Base-by-base conservation (phyloP, 2,113 vertebrate genomes). In the Sylvilagus bachmani region DNA sequence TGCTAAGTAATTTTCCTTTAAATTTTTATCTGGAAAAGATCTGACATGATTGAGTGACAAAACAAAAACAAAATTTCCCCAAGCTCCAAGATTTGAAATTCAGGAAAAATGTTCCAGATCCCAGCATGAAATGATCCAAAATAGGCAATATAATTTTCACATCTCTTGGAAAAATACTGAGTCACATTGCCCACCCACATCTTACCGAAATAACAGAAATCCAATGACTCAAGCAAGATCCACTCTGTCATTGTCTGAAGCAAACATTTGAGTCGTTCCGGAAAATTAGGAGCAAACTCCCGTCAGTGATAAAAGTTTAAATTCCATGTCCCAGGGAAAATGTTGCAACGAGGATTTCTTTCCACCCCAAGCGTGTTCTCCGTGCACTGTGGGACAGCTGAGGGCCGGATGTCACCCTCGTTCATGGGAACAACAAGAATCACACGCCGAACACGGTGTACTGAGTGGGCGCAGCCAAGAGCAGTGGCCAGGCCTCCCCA, bases 111-210 rank as follows among this genome's bases (percentile, higher is more conserved):
- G 0, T 97, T 97, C 87, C 93, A 96, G 91, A 96, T 96, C 95
- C 94, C 97, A 31, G 19, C 89, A 95, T 95, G 98, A 97, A 98
- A 95, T 97, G 95, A 97, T 97, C 98, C 97, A 97, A 98, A 98
- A 98, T 93, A 97, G 97, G 94, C 98, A 96, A 95, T 90, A 70
- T 89, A 97, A 98, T 98, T 98, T 98, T 98, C 93, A 94, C 96
- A 97, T 98, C 98, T 94, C 95, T 86, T 82, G 96, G 97, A 97
- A 98, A 98, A 98, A 98, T 98, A 98, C 98, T 98, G 98, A 99
- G 98, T 99, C 98, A 98, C 97, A 95, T 97, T 95, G 91, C 95
- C 97, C 98, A 97, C 98, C 98, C 98, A 98, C 98, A 92, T 96
- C 86, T 97, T 97, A 98, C 96, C 97, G 98, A 99, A 98, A 98